These are phyloP conservation scores for Papilio gigon DNA, from an alignment of 2,888 invertebrate genomes.

Conservation along the genomic window DNA sequence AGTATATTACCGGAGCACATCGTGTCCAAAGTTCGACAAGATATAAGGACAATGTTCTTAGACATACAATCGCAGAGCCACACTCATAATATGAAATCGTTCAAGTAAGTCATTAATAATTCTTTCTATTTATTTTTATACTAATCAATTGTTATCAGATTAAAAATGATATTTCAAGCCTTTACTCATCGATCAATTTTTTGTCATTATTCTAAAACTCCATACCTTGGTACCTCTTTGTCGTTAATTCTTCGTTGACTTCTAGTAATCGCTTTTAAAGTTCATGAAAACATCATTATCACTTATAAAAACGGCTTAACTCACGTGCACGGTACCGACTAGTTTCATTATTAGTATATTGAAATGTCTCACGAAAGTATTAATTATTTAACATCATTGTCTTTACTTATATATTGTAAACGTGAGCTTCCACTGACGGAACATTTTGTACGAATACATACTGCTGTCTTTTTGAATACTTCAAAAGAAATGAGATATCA, in stretches of 20 bases:
- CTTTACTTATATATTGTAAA: too few relatives aligned
- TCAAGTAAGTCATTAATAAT: slow-evolving; percentile 61
- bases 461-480: too few relatives aligned
- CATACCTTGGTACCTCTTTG: background rate
- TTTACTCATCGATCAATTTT: slow-evolving; percentile 18
- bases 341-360: too few relatives aligned
- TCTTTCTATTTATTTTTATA: background rate
- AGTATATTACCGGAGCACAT: slow-evolving; percentile 94
- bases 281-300: background rate
- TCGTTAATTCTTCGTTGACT: background rate
- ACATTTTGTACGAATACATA: too few relatives aligned
- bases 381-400: too few relatives aligned
- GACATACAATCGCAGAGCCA: slow-evolving; percentile 73
- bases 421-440: too few relatives aligned
- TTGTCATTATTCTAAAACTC: background rate
- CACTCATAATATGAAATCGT: slow-evolving; percentile 67
- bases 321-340: too few relatives aligned
- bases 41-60: slow-evolving; percentile 82
- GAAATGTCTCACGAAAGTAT: too few relatives aligned
- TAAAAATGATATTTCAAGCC: background rate
- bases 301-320: too few relatives aligned
- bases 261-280: background rate
- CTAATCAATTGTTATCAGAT: slow-evolving; percentile 4
- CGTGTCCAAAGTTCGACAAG: slow-evolving; percentile 84
- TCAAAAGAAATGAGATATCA: too few relatives aligned